Evolutionary conservation across 1,140 invertebrate species (phyloP).

Genomic region (Hyles vespertilio): DNA sequence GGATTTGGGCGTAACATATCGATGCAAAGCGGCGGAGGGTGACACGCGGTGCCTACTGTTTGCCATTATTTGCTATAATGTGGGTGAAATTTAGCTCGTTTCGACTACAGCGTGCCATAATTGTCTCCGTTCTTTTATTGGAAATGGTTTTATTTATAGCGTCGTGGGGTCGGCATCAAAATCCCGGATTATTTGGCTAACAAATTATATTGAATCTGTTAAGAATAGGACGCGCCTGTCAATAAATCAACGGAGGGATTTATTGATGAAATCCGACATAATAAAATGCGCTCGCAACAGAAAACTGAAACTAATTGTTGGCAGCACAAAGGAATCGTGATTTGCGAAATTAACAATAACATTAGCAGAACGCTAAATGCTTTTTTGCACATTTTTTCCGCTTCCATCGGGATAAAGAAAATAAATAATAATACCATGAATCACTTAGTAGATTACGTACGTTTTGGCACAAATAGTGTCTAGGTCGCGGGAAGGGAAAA

Average conservation of each 20-base stretch:
- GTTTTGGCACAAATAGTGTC: slow-evolving; percentile 26
- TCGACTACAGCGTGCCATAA: slow-evolving; percentile 49
- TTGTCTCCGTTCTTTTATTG: slow-evolving; percentile 64
- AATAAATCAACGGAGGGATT: slow-evolving; percentile 63
- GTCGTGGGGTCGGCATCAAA: slow-evolving; percentile 55
- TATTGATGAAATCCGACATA: slow-evolving; percentile 60
- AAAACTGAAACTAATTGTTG: too few species aligned
- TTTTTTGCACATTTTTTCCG: slow-evolving; percentile 1
- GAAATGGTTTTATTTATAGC: slow-evolving; percentile 65
- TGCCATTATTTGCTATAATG: slow-evolving; percentile 71
- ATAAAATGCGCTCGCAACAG: slow-evolving; percentile 23
- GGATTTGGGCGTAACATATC: slow-evolving; percentile 66
- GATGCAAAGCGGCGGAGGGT: slow-evolving; percentile 46
- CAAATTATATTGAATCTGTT: slow-evolving; percentile 71
- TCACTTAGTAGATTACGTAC: slow-evolving; percentile 28
- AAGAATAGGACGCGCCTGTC: slow-evolving; percentile 64
- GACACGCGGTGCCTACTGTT: slow-evolving; percentile 60
- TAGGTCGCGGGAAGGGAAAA: slow-evolving; percentile 23
- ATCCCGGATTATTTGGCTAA: slow-evolving; percentile 72
- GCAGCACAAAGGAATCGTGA: neutral
- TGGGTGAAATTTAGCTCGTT: slow-evolving; percentile 69
- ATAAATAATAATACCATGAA: slow-evolving; percentile 25
- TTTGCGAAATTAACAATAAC: slow-evolving; percentile 1
- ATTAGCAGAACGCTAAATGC: slow-evolving; percentile 2
- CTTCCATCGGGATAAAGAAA: slow-evolving; percentile 8